Evolutionary conservation across 2,888 invertebrate genomes (phyloP).

Genomic region (Tupiocoris notatus): DNA sequence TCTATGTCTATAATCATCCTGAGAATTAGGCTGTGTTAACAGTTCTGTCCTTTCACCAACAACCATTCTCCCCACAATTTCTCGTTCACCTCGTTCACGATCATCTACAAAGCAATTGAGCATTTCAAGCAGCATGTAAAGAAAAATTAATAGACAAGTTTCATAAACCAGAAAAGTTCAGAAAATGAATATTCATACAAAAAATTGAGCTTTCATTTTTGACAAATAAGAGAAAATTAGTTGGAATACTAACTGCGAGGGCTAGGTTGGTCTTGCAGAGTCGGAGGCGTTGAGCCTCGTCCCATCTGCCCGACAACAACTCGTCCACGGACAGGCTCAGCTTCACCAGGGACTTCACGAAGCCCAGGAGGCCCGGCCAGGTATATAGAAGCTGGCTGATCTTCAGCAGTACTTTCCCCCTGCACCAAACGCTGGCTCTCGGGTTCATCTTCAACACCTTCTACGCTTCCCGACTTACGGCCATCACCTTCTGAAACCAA

Average conservation of each 20-base stretch:
- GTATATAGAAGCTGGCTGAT: neutral
- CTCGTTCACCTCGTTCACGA: slow-evolving; percentile 39
- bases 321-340: slow-evolving; percentile 50
- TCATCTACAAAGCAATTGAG: neutral
- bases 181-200: neutral
- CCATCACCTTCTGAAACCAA: neutral
- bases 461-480: slow-evolving; percentile 10
- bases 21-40: slow-evolving; percentile 25
- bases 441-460: slow-evolving; percentile 31
- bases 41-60: slow-evolving; percentile 47
- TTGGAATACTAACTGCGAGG: slow-evolving; percentile 17
- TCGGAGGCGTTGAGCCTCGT: slow-evolving; percentile 39
- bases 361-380: slow-evolving; percentile 48
- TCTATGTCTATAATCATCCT: slow-evolving; percentile 44
- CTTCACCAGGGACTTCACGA: slow-evolving; percentile 50
- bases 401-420: slow-evolving; percentile 38
- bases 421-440: slow-evolving; percentile 45
- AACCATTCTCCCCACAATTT: slow-evolving; percentile 45
- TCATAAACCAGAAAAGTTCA: neutral
- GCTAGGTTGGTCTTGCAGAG: slow-evolving; percentile 23
- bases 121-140: too few species aligned
- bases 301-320: slow-evolving; percentile 50
- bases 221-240: neutral
- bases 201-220: too few species aligned
- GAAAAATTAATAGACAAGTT: neutral